Evolutionary conservation across 2,888 invertebrate genomes (phyloP).

Genomic region (Drosophila lacicola): DNA sequence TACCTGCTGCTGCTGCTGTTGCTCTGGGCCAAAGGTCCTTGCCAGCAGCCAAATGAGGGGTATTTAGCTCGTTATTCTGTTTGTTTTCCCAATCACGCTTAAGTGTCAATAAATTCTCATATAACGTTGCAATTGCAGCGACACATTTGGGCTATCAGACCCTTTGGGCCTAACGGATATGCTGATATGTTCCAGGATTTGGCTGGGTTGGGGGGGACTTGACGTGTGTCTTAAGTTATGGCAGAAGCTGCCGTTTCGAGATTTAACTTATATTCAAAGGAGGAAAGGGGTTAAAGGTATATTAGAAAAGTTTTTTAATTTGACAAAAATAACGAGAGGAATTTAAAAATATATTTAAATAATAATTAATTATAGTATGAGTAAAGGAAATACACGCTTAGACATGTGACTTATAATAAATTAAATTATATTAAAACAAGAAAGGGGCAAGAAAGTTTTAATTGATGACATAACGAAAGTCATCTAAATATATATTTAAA

Average conservation of each 20-base stretch:
- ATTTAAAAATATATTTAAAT: too few relatives aligned
- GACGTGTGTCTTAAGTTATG: slow-evolving; percentile 63
- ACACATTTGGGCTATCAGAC: slow-evolving; percentile 53
- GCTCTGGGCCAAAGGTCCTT: slow-evolving; percentile 5
- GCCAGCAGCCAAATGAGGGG: not conserved
- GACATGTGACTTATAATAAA: too few relatives aligned
- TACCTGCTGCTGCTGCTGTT: slow-evolving; percentile 43
- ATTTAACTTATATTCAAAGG: too few relatives aligned
- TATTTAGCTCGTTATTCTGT: slow-evolving; percentile 27
- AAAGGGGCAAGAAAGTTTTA: too few relatives aligned
- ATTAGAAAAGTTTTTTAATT: too few relatives aligned
- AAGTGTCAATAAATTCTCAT: slow-evolving; percentile 77
- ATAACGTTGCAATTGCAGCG: slow-evolving; percentile 70
- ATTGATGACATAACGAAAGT: too few relatives aligned
- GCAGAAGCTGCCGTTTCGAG: slow-evolving; percentile 5
- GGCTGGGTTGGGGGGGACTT: not conserved
- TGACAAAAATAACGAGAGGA: too few relatives aligned
- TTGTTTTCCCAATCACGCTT: slow-evolving; percentile 57
- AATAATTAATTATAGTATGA: too few relatives aligned
- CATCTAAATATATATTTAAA: too few relatives aligned
- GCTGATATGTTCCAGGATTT: slow-evolving; percentile 26
- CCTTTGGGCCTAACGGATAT: slow-evolving; percentile 43
- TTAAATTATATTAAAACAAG: too few relatives aligned
- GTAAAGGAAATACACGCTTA: too few relatives aligned
- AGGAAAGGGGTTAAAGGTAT: too few relatives aligned